phyloP scores from a whole-genome alignment of 1,140 invertebrate species.

The Anagrus nilaparvatae region DNA sequence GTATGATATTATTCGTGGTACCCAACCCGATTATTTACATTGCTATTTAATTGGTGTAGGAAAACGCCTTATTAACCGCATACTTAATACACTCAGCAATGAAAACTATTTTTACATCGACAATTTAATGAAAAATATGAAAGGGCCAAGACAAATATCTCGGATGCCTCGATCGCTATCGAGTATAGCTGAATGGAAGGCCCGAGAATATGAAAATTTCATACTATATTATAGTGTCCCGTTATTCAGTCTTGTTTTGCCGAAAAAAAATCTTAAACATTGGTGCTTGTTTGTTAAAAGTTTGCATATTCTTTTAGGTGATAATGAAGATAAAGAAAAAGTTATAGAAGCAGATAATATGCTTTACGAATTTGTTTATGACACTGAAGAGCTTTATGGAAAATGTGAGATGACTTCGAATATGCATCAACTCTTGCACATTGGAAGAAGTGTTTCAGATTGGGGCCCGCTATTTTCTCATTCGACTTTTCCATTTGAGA shows the following conservation, averaged over 20 bases:
- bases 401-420: conserved; percentile 3
- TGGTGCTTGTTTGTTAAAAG: conserved; percentile 1
- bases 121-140: too few species aligned
- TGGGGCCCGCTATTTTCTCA: conserved; percentile 6
- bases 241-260: too few species aligned
- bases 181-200: background rate
- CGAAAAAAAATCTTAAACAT: too few species aligned
- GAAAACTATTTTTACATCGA: too few species aligned
- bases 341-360: background rate
- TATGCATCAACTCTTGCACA: conserved; percentile 4
- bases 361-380: background rate
- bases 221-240: conserved; percentile 1
- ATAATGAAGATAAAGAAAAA: background rate
- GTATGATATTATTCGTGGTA: conserved; percentile 7
- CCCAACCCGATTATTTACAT: conserved; percentile 10
- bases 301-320: conserved; percentile 1
- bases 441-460: conserved; percentile 1
- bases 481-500: background rate
- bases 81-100: too few species aligned
- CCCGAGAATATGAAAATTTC: conserved; percentile 4
- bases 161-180: background rate
- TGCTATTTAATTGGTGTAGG: background rate
- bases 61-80: background rate
- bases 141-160: background rate
- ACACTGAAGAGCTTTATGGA: background rate